Conservation (phyloP, 2,797 vertebrate species). For the Silurus aristotelis region DNA sequence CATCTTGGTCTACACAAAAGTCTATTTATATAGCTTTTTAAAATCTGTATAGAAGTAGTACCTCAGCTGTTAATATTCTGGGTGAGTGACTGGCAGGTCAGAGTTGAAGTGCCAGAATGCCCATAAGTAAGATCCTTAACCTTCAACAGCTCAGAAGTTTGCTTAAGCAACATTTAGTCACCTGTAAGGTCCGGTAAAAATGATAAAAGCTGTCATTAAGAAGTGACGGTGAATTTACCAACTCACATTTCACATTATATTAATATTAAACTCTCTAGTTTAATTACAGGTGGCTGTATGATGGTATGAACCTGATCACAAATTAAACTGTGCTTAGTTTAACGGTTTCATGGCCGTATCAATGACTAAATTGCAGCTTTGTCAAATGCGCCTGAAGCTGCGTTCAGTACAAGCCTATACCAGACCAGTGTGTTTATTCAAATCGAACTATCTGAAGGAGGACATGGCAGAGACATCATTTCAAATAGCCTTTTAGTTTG, state of each 20-base stretch:
- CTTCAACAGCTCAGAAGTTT: background rate
- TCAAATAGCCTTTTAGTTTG: background rate
- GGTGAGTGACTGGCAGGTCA: background rate
- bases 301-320: background rate
- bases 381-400: conserved; percentile 13
- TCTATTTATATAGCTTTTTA: background rate
- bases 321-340: background rate
- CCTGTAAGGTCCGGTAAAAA: background rate
- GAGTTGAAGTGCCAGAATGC: background rate
- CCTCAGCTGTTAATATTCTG: background rate
- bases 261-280: background rate
- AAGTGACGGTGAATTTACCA: background rate
- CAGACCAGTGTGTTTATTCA: background rate
- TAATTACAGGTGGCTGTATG: background rate
- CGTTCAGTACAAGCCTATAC: background rate
- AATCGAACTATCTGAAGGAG: background rate
- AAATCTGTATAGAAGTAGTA: background rate
- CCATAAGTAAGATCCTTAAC: background rate
- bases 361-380: conserved; percentile 3
- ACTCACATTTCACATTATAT: background rate
- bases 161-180: background rate
- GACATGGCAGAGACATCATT: background rate
- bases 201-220: background rate
- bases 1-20: background rate
- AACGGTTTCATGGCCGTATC: background rate